Conservation (phyloP, 1,140 invertebrate species). For the Halesus radiatus region DNA sequence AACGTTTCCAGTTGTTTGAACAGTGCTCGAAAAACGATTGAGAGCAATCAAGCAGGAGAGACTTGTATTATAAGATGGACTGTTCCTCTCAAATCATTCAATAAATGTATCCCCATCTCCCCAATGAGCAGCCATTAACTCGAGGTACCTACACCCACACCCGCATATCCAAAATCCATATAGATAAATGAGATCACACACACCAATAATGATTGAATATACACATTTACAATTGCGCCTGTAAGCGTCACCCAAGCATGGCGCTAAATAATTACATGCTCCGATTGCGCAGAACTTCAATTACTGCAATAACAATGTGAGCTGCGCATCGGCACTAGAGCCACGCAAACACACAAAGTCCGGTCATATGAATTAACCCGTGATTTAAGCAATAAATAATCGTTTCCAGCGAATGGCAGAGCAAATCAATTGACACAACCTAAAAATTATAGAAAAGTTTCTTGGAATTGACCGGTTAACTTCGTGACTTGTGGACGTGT, state of each 20-base stretch:
- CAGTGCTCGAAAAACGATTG: no score
- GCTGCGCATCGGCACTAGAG: not conserved
- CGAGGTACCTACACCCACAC: not conserved
- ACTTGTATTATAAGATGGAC: not conserved
- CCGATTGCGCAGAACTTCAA: conserved; percentile 22
- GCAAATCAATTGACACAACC: not conserved
- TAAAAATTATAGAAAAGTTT: not conserved
- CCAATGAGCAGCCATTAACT: not conserved
- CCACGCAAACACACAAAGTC: not conserved
- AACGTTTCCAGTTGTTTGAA: no score
- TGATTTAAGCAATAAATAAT: conserved; percentile 5
- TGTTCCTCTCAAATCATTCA: not conserved
- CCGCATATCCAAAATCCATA: no score
- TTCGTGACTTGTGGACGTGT: no score
- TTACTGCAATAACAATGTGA: not conserved
- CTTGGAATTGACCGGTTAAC: no score
- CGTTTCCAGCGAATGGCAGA: not conserved
- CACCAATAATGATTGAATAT: not conserved
- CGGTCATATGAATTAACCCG: conserved; percentile 25
- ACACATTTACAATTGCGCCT: not conserved
- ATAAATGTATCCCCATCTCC: conserved; percentile 1
- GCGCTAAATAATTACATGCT: conserved; percentile 22
- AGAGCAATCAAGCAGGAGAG: no score
- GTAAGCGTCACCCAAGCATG: not conserved
- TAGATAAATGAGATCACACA: not conserved